These are phyloP conservation scores for Lasioglossum leucozonium DNA, from an alignment of 2,888 invertebrate species.

Conservation along the genomic window DNA sequence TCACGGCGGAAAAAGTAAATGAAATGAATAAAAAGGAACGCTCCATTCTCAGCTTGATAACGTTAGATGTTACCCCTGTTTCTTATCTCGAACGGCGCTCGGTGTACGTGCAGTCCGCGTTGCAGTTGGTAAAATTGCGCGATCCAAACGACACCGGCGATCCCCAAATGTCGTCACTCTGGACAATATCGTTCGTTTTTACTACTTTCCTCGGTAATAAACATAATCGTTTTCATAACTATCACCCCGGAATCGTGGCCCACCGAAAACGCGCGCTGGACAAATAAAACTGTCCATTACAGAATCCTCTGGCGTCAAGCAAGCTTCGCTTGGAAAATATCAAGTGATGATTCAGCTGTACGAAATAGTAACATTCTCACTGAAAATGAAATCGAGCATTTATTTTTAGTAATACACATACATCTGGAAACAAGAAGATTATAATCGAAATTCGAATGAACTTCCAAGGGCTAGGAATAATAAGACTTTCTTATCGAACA, in stretches of 20 bases:
- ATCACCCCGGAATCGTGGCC: constrained; percentile 47
- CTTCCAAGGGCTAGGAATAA: neutral
- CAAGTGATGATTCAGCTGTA: neutral
- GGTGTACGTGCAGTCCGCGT: constrained; percentile 16
- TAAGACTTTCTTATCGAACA: neutral
- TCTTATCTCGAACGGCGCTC: constrained; percentile 55
- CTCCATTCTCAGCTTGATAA: constrained; percentile 29
- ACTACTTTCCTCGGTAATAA: constrained; percentile 67
- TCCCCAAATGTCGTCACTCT: constrained; percentile 56
- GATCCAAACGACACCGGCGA: constrained; percentile 39
- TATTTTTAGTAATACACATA: no score
- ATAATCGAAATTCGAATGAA: neutral
- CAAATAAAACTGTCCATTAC: neutral
- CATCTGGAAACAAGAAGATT: neutral
- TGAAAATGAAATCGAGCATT: neutral
- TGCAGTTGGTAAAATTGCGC: constrained; percentile 49
- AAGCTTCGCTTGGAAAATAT: neutral
- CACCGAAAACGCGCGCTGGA: constrained; percentile 6
- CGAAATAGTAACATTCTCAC: neutral
- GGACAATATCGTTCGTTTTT: constrained; percentile 71
- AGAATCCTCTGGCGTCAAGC: neutral
- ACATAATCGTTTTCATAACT: constrained; percentile 73
- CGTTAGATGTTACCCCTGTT: neutral
- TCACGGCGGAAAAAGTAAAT: neutral
- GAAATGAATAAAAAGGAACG: neutral